Conservation (phyloP, 2,113 vertebrate genomes). For the Tyto alba region DNA sequence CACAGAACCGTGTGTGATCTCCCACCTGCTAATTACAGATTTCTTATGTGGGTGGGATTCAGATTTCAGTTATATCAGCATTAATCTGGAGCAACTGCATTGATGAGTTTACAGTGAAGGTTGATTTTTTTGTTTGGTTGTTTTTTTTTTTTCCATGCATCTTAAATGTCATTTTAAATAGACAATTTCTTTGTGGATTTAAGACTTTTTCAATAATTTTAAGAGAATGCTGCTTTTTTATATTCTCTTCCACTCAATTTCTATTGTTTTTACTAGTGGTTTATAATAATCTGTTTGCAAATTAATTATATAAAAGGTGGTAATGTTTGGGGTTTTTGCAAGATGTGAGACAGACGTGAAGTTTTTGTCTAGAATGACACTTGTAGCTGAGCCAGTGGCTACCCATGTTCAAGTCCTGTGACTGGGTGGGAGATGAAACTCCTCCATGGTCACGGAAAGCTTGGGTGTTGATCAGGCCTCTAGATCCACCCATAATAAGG, state of each 20-base stretch:
- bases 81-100: constrained; percentile 18
- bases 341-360: not conserved
- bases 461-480: not conserved
- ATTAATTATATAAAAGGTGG: not conserved
- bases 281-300: not conserved
- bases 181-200: not conserved
- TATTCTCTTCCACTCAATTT: not conserved
- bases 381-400: not conserved
- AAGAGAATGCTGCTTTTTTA: not conserved
- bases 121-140: not conserved
- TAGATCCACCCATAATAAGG: not conserved
- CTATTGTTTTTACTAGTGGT: not conserved
- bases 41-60: constrained; percentile 6
- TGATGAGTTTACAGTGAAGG: not conserved
- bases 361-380: not conserved
- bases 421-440: not conserved
- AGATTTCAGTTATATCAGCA: constrained; percentile 13
- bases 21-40: constrained; percentile 42
- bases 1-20: not conserved
- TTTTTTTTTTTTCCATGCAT: rapidly evolving
- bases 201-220: not conserved
- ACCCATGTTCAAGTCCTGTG: not conserved
- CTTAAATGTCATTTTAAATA: not conserved
- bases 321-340: not conserved
- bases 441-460: not conserved